phyloP scores from a whole-genome alignment of 2,888 invertebrate species.

The Lagria hirta region DNA sequence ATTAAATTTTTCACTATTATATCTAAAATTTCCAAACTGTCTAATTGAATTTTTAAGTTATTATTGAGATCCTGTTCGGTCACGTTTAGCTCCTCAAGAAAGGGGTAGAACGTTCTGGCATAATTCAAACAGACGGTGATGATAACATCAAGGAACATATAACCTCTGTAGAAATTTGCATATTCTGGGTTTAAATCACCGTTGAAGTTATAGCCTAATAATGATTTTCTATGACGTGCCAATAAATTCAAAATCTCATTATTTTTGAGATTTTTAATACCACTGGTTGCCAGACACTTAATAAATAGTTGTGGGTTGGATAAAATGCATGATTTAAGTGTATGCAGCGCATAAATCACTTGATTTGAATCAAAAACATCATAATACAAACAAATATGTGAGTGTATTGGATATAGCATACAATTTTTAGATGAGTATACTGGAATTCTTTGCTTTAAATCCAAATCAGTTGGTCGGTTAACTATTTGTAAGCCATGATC shows the following conservation, averaged over 20 bases:
- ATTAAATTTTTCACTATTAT: conserved; percentile 72
- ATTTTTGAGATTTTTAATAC: conserved; percentile 59
- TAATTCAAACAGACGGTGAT: conserved; percentile 77
- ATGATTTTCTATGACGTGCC: conserved; percentile 76
- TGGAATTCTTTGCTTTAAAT: conserved; percentile 41
- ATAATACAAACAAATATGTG: conserved; percentile 80
- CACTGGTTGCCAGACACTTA: conserved; percentile 75
- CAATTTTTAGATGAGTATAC: conserved; percentile 43
- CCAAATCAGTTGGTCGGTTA: conserved; percentile 40
- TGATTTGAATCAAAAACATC: conserved; percentile 76
- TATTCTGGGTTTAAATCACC: conserved; percentile 67
- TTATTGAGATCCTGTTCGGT: conserved; percentile 66
- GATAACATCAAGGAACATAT: conserved; percentile 79
- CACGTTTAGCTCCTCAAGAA: conserved; percentile 59
- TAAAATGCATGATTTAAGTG: conserved; percentile 70
- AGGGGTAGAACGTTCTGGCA: conserved; percentile 76
- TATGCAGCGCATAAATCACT: conserved; percentile 72
- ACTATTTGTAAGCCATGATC: conserved; percentile 1
- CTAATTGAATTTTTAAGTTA: conserved; percentile 76
- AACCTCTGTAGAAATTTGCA: conserved; percentile 69
- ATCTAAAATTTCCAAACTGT: conserved; percentile 73
- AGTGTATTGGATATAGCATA: conserved; percentile 73
- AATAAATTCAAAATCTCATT: conserved; percentile 63
- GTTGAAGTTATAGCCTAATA: conserved; percentile 71
- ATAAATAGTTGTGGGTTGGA: conserved; percentile 73